Base-by-base conservation (phyloP, 2,113 vertebrate genomes). In the Origma solitaria region DNA sequence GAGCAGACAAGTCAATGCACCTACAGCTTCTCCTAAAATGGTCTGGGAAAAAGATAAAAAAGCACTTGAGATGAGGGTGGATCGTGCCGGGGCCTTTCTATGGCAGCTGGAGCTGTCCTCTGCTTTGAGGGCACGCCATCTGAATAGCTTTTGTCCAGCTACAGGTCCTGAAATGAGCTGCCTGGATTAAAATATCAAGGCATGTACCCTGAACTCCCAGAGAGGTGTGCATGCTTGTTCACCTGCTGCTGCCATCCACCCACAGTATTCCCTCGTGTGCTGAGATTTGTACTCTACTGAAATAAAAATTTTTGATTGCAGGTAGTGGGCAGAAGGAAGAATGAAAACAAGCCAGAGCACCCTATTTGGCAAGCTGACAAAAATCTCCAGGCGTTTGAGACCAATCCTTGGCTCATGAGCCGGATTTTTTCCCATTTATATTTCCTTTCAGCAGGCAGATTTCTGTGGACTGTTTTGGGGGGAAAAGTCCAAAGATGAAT, bases 401-500 rank as follows among this genome's bases (percentile, higher is more conserved):
- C 95, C 90, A 93, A 73, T 87, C 88, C 89, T 96, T 97, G 97
- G 92, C 97, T 94, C 57, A 1, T 27, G 51, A 44, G n/a, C 27
- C 0, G 10, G 92, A 97, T 95, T 97, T 97, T 94, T 97, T 96
- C 96, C 94, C 97, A 97, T 98, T 97, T 88, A 91, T 97, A 79
- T 44, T 80, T 87, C 75, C 83, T 91, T 92, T 96, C 94, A 94
- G 88, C 94, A 96, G 86, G 90, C 94, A 94, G 86, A 97, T 96
- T 96, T 95, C 92, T 96, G 90, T n/a, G 82, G 96, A 90, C 85
- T 87, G 65, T 40, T 92, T 62, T 9, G 4, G 33, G 38, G 38
- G 37, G 62, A 60, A 13, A 66, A 65, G 69, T 92, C 69, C 15
- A 31, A 88, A 93, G 84, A 94, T 54, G 75, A 96, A 86, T 91